These are phyloP conservation scores for Lithophane socia DNA, from an alignment of 2,888 invertebrate genomes.

Conservation along the genomic window DNA sequence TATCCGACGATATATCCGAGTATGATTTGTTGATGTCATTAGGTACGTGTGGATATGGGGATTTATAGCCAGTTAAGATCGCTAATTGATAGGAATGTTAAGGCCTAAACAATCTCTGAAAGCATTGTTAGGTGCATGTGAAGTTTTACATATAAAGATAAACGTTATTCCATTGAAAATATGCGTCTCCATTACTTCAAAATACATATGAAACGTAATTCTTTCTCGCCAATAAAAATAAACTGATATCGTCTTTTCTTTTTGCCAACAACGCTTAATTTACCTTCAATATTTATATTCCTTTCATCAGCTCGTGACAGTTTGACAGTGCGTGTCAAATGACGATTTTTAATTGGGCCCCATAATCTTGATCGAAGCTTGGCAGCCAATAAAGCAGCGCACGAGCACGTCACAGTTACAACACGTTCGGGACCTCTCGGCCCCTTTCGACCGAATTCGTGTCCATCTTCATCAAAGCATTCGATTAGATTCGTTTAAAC, in stretches of 20 bases:
- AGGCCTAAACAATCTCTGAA: neutral
- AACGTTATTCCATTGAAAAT: too few species aligned
- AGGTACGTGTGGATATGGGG: slow-evolving; percentile 47
- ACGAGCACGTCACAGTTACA: slow-evolving; percentile 44
- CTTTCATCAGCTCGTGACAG: slow-evolving; percentile 27
- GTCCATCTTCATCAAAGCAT: slow-evolving; percentile 76
- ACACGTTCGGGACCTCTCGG: slow-evolving; percentile 47
- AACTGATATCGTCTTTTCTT: neutral
- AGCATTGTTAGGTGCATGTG: neutral
- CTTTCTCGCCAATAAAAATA: neutral
- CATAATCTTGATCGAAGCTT: slow-evolving; percentile 55
- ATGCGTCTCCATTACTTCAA: neutral
- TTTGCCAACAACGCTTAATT: slow-evolving; percentile 12
- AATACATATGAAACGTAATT: neutral
- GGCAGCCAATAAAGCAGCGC: slow-evolving; percentile 53
- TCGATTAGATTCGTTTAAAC: slow-evolving; percentile 74
- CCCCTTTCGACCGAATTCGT: slow-evolving; percentile 60
- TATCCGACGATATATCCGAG: slow-evolving; percentile 56
- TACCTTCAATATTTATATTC: slow-evolving; percentile 36
- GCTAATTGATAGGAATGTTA: slow-evolving; percentile 46
- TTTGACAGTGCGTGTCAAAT: slow-evolving; percentile 50
- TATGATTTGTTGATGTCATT: slow-evolving; percentile 59
- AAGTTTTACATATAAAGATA: too few species aligned
- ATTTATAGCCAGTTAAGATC: slow-evolving; percentile 52
- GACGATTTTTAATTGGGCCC: slow-evolving; percentile 58